phyloP scores from a whole-genome alignment of 2,888 invertebrate genomes.

The Drosophila meridionalis region DNA sequence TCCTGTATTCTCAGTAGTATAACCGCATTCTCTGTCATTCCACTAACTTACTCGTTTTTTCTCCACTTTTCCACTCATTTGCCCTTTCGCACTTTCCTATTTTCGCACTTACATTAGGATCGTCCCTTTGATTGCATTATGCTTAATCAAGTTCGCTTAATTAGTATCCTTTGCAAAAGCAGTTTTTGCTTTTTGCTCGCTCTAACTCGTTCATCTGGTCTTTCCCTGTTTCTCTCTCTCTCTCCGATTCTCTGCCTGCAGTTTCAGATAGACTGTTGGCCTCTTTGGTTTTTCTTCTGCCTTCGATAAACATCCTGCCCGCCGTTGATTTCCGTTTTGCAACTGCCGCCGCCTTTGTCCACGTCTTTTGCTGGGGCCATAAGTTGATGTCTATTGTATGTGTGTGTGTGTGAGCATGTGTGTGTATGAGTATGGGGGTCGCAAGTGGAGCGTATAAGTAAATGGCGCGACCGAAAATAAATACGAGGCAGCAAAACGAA shows the following conservation, averaged over 20 bases:
- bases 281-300: constrained; percentile 31
- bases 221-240: not conserved
- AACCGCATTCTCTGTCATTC: not conserved
- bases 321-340: constrained; percentile 39
- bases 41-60: not conserved
- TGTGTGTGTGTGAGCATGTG: constrained; percentile 7
- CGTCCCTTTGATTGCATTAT: constrained; percentile 7
- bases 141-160: constrained; percentile 25
- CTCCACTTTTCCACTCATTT: not conserved
- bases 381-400: constrained; percentile 59
- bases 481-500: constrained; percentile 49
- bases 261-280: constrained; percentile 34
- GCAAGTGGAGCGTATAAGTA: constrained; percentile 71
- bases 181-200: not conserved
- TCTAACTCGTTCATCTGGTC: too few species aligned
- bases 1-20: not conserved
- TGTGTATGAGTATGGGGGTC: constrained; percentile 42
- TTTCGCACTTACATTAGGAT: constrained; percentile 3
- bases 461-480: constrained; percentile 70
- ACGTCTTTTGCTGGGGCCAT: constrained; percentile 39
- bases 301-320: constrained; percentile 59
- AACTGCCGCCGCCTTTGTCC: constrained; percentile 29
- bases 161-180: not conserved
- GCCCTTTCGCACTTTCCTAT: not conserved
- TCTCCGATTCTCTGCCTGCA: not conserved